Evolutionary conservation across 2,888 invertebrate species (phyloP).

Genomic region (Cenopis cana): DNA sequence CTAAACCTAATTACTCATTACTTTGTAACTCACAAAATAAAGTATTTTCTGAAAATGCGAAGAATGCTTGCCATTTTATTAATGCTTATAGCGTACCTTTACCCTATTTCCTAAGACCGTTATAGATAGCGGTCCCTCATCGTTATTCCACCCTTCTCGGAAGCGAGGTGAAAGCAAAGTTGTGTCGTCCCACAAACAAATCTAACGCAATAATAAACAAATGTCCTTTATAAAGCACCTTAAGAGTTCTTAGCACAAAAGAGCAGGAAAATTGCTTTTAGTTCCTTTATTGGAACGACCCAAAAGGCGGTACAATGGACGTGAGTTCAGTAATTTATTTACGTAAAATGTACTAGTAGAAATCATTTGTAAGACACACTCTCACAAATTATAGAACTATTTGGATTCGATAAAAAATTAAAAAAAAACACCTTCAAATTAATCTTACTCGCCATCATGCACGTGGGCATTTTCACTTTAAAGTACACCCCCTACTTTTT

Average conservation of each 20-base stretch:
- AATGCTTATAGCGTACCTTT: background rate
- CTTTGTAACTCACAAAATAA: no score
- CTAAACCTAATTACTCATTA: no score
- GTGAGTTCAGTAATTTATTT: conserved; percentile 10
- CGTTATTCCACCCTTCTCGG: conserved; percentile 11
- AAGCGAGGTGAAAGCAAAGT: conserved; percentile 36
- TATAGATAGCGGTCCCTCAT: conserved; percentile 9
- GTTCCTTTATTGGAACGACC: conserved; percentile 12
- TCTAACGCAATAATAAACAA: conserved; percentile 39
- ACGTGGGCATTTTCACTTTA: no score
- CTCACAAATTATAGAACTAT: no score
- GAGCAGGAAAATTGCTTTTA: conserved; percentile 25
- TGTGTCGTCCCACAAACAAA: conserved; percentile 39
- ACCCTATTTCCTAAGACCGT: background rate
- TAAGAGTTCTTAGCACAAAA: conserved; percentile 15
- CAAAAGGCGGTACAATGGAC: background rate
- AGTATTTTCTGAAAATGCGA: no score
- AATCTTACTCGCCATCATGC: no score
- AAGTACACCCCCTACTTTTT: no score
- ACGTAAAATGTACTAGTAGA: no score
- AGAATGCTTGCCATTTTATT: no score
- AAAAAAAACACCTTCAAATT: no score
- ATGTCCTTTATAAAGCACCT: conserved; percentile 3
- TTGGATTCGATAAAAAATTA: no score
- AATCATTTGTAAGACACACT: no score